Base-by-base conservation (phyloP, 2,797 vertebrate species). In the Paedocypris micromegethes region DNA sequence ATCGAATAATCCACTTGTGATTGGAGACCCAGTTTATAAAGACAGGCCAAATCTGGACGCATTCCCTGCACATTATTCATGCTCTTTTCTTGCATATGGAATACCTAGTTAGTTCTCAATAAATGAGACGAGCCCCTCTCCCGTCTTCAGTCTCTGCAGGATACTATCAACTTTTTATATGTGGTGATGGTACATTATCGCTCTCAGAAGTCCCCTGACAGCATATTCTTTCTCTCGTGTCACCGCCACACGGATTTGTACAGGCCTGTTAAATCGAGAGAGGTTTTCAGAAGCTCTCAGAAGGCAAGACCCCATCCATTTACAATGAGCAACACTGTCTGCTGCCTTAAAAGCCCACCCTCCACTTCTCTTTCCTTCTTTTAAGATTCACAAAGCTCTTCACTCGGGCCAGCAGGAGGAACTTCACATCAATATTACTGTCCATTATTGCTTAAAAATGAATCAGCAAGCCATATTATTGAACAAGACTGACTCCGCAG, bases 141-240 rank as follows among this genome's bases (percentile, higher is more conserved):
- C 45, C 23, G 23, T 23, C 23, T 23, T 23, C 23, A 23, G 8
- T n/a, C 46, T 70, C 69, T 64, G 58, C 2, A 3, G 55, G 50
- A 73, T 48, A 6, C 50, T 54, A 48, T 59, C 5, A 49, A 47
- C 38, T 38, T 64, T 67, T 66, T 72, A 9, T 48, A 66, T 75
- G 54, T 56, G 47, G 66, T 46, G 43, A 61, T 66, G 66, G 60
- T 70, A 65, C 77, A 78, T 78, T 78, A 78, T 68, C 52, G 7
- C 56, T 58, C 68, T 54, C 71, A 61, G 67, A 69, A 52, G 43
- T 47, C 73, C 58, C 70, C 56, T 70, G 66, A 38, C 6, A 44
- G 70, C 57, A 68, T 9, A 49, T 68, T 75, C 72, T 52, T 72
- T 71, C 48, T 61, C 54, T 68, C 56, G 58, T 68, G 64, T 73